A percentile compares a stretch with the other conserved stretches of the same genome.
These are phyloP conservation scores for Xerus rutilus DNA, from an alignment of 2,797 vertebrate genomes.

Conservation along the genomic window DNA sequence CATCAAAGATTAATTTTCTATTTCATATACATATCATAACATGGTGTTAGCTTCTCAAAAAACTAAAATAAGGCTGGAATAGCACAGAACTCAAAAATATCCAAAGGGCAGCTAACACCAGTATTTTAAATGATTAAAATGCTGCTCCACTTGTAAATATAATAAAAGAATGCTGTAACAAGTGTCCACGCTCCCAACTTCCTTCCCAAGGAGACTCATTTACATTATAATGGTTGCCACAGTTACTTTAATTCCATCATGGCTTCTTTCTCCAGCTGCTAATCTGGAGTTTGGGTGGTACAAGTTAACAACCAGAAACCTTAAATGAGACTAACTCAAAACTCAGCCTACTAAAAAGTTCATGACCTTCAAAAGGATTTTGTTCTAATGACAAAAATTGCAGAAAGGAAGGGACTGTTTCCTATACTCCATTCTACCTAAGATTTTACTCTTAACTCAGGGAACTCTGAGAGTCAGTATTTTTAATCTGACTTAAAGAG, in stretches of 20 bases:
- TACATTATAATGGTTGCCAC: constrained; percentile 84
- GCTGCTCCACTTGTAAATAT: constrained; percentile 13
- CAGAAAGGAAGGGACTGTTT: neutral
- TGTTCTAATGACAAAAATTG: constrained; percentile 47
- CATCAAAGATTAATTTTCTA: neutral
- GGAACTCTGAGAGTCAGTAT: constrained; percentile 26
- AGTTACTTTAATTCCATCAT: constrained; percentile 82
- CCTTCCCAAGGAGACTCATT: constrained; percentile 75
- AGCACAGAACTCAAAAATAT: neutral
- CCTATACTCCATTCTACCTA: neutral
- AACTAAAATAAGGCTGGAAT: constrained; percentile 1
- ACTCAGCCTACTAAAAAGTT: constrained; percentile 72
- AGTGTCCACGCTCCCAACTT: constrained; percentile 1
- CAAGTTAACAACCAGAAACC: constrained; percentile 71
- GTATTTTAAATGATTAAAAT: neutral
- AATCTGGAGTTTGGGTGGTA: constrained; percentile 72
- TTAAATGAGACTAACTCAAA: constrained; percentile 68
- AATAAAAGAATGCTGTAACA: constrained; percentile 55
- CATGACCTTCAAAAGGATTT: constrained; percentile 66
- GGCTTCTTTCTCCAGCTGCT: constrained; percentile 44
- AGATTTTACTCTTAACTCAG: constrained; percentile 44
- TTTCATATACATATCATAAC: constrained; percentile 9
- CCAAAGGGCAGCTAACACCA: neutral
- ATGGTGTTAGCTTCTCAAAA: constrained; percentile 12
- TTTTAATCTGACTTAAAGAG: constrained; percentile 53